Evolutionary conservation across 2,888 invertebrate genomes (phyloP).

Genomic region (Drosophila nr. fundita): DNA sequence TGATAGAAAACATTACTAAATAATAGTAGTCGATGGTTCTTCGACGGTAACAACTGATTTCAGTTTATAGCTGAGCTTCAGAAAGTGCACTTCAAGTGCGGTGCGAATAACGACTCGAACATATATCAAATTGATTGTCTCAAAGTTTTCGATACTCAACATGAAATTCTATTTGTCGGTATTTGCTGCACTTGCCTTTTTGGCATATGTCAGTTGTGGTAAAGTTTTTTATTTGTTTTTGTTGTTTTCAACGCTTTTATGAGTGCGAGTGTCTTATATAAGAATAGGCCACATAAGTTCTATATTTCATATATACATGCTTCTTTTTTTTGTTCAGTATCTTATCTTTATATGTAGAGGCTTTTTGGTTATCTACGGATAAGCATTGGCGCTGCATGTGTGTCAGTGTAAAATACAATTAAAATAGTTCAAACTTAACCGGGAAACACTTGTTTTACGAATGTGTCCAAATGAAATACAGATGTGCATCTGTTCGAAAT

Average conservation of each 20-base stretch:
- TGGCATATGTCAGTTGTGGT: slow-evolving; percentile 81
- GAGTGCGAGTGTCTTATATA: slow-evolving; percentile 31
- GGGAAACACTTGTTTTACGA: slow-evolving; percentile 29
- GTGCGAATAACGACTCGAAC: slow-evolving; percentile 14
- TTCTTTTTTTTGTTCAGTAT: slow-evolving; percentile 5
- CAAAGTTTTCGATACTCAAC: slow-evolving; percentile 37
- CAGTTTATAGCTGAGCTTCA: slow-evolving; percentile 32
- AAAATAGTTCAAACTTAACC: not conserved
- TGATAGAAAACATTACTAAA: not conserved
- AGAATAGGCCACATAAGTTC: slow-evolving; percentile 3
- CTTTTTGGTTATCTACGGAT: slow-evolving; percentile 5
- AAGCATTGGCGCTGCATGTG: not conserved
- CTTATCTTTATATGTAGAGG: slow-evolving; percentile 34
- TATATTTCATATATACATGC: not conserved
- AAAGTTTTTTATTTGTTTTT: slow-evolving; percentile 37
- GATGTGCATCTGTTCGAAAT: not conserved
- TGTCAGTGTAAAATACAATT: not conserved
- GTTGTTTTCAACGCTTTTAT: slow-evolving; percentile 2
- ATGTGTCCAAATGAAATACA: not conserved
- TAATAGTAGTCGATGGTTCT: not conserved
- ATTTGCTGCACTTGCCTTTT: slow-evolving; percentile 67
- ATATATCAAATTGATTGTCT: slow-evolving; percentile 1
- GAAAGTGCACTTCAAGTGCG: slow-evolving; percentile 9
- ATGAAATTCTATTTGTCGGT: slow-evolving; percentile 76
- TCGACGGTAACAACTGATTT: not conserved